Evolutionary conservation across 2,888 invertebrate species (phyloP).

Genomic region (Volucella zonaria): DNA sequence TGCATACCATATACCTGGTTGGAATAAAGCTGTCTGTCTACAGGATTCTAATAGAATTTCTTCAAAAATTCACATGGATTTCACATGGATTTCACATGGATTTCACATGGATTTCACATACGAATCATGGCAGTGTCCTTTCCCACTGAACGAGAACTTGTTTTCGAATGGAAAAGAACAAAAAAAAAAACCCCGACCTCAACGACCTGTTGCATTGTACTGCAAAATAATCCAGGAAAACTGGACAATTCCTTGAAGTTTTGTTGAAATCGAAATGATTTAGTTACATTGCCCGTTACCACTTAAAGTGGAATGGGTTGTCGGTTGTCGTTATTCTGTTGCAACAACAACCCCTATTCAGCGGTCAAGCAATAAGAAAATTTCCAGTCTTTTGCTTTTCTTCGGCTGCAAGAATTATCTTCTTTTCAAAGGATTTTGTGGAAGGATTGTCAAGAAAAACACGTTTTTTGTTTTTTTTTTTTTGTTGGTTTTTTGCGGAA

Average conservation of each 20-base stretch:
- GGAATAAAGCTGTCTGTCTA: neutral
- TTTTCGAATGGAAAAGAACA: neutral
- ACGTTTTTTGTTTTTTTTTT: slow-evolving; percentile 33
- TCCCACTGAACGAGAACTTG: slow-evolving; percentile 14
- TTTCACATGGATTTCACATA: slow-evolving; percentile 4
- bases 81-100: slow-evolving; percentile 1
- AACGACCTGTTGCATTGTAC: slow-evolving; percentile 50
- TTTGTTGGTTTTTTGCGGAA: too few relatives aligned
- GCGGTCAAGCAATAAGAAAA: too few relatives aligned
- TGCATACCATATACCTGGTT: neutral
- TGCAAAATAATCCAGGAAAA: slow-evolving; percentile 4
- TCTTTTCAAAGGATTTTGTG: neutral
- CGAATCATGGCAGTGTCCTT: neutral
- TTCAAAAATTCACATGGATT: too few relatives aligned
- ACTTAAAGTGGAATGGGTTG: too few relatives aligned
- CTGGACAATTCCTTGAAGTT: slow-evolving; percentile 33
- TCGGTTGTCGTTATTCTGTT: too few relatives aligned
- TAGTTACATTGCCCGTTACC: too few relatives aligned
- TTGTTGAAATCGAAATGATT: neutral
- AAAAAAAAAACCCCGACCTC: slow-evolving; percentile 8
- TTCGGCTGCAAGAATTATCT: neutral
- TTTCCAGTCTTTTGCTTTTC: too few relatives aligned
- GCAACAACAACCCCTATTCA: too few relatives aligned
- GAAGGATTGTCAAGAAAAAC: slow-evolving; percentile 44
- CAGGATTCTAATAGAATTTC: neutral